These are phyloP conservation scores for Sceloporus tristichus DNA, from an alignment of 2,113 vertebrate species.

Conservation along the genomic window DNA sequence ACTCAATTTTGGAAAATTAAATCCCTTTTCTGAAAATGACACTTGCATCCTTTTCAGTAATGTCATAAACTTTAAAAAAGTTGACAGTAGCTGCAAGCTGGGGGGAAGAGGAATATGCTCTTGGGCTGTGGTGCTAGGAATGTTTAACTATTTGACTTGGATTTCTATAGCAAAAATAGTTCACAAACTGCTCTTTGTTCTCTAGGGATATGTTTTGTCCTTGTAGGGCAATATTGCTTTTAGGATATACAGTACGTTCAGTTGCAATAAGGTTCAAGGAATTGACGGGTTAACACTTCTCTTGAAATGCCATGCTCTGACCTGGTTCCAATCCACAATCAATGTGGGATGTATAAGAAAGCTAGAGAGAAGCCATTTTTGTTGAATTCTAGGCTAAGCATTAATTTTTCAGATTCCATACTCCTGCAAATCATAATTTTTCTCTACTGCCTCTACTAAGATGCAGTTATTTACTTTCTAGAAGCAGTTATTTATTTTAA, in stretches of 20 bases:
- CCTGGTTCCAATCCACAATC: no score
- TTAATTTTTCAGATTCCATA: no score
- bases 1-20: no score
- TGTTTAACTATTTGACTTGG: not conserved
- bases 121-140: not conserved
- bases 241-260: not conserved
- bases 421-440: no score
- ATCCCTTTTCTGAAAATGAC: no score
- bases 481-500: no score
- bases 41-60: not conserved
- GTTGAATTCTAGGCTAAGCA: no score
- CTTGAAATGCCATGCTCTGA: no score
- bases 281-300: not conserved
- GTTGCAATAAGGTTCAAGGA: not conserved
- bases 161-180: not conserved
- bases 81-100: not conserved
- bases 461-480: no score
- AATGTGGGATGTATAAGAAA: no score
- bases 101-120: not conserved
- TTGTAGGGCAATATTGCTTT: not conserved
- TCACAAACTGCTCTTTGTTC: not conserved
- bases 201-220: not conserved
- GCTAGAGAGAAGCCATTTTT: no score
- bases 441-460: no score
- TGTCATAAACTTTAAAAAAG: not conserved